Evolutionary conservation across 2,888 invertebrate species (phyloP), one percentile per base, ranked within the genome.

Genomic region (Netelia virgata): DNA sequence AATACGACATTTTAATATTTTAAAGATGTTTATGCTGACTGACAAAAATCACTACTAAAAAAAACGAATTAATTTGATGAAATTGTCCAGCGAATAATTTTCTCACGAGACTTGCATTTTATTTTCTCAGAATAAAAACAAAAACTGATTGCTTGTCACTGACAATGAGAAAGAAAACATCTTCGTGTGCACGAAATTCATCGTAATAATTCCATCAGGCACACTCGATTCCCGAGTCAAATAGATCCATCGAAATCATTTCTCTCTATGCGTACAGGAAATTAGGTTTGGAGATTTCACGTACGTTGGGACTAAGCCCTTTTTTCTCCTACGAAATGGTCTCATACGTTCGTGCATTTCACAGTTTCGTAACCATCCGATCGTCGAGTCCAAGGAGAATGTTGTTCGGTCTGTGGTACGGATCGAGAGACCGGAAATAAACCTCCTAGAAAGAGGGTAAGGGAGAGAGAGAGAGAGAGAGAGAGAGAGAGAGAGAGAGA

Each of bases 281-380:
- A 92, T 92, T 91, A 91, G 88, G 89, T 92, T 90, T 90, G 86
- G 87, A 89, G 90, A 92, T 91, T 90, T 90, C 89, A 88, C 89
- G 87, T 91, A 92, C 90, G 9, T 68, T 43, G 20, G 16, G 10
- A 89, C 86, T 84, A 83, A 78, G 87, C 88, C 87, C 87, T 76
- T 66, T 88, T 87, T 90, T 89, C 88, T 89, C 90, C 88, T 90
- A 68, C 53, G 43, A 20, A 28, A 16, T 47, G 18, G 47, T 70
- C 41, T 14, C 36, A 74, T 64, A 50, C 66, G 57, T 18, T 72
- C 50, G 69, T 18, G 75, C 75, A 64, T 69, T 83, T 63, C 69
- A 55, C 55, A 83, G 55, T 69, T 74, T 69, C 53, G 11, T 16
- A 20, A 63, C 20, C 50, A 75, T 79, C 63, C 55, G 70, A 64